Evolutionary conservation across 2,888 invertebrate genomes (phyloP).

Genomic region (Caenorhabditis parvicauda): DNA sequence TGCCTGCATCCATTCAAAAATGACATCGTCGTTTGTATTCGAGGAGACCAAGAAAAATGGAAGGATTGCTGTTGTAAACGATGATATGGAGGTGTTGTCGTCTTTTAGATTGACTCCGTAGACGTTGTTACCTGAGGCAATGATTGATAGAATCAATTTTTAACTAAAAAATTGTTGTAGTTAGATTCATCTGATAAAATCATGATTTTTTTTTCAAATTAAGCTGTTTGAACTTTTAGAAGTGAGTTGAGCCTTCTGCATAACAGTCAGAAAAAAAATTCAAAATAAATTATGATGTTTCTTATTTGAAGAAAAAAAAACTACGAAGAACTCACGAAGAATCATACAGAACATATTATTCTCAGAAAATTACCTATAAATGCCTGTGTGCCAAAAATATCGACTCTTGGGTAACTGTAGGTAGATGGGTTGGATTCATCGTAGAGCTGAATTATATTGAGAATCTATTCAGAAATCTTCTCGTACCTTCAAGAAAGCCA

Average conservation of each 20-base stretch:
- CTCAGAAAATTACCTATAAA: slow-evolving; percentile 52
- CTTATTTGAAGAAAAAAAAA: neutral
- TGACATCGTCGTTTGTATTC: slow-evolving; percentile 29
- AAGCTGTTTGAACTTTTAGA: too few relatives aligned
- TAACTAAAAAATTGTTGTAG: too few relatives aligned
- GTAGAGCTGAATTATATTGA: slow-evolving; percentile 28
- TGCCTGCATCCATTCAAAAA: slow-evolving; percentile 42
- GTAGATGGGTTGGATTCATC: slow-evolving; percentile 45
- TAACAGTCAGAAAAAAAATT: too few relatives aligned
- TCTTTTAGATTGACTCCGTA: slow-evolving; percentile 46
- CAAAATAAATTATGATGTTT: neutral
- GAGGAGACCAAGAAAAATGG: slow-evolving; percentile 50
- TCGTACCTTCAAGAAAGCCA: slow-evolving; percentile 49
- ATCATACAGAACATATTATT: too few relatives aligned
- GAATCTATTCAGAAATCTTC: neutral
- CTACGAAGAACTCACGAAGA: too few relatives aligned
- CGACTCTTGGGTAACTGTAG: slow-evolving; percentile 51
- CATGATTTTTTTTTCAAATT: too few relatives aligned
- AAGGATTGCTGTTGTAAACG: slow-evolving; percentile 52
- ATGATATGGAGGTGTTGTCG: slow-evolving; percentile 20
- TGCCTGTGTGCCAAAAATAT: slow-evolving; percentile 52
- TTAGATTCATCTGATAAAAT: too few relatives aligned
- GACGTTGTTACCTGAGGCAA: slow-evolving; percentile 54
- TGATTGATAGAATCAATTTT: too few relatives aligned
- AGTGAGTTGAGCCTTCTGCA: too few relatives aligned